Base-by-base conservation (phyloP, 2,888 invertebrate species). In the Cryptus viduatorius region DNA sequence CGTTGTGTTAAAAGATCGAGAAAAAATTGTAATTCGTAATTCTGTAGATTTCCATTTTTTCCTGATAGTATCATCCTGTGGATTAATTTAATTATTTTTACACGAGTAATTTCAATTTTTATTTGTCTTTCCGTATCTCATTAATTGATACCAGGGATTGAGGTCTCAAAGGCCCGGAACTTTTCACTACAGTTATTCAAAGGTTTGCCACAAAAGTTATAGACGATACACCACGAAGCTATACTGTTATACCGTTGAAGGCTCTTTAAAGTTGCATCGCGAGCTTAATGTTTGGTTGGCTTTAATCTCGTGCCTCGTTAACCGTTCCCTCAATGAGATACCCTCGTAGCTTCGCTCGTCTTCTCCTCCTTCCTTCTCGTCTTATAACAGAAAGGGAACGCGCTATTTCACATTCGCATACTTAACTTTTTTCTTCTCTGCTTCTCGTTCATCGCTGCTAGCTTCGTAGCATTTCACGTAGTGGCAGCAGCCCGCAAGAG, bases 281-380 rank as follows among this genome's bases (percentile, higher is more conserved):
- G 48, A 78, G 78, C 37, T 67, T 59, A 61, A 69, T 61, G 68
- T 78, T 67, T 78, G 68, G 48, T 69, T 76, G 65, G 76, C 69
- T 69, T 78, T 78, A 78, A 69, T 78, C 69, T 44, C 48, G 59
- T 46, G 68, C 31, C 78, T 78, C 78, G 78, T 78, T 78, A 78
- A 78, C 59, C 14, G 68, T 69, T 48, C 31, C 46, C 46, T 78
- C 68, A 46, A 69, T 61, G 78, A 46, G 59, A 12, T 16, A 56
- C 19, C n/a, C 46, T 37, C 31, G 53, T 65, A 12, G 24, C 48
- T 12, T 48, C 48, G 48, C 53, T 16, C 53, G n/a, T 3, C 16
- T 4, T 16, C 67, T 67, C 65, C 53, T 37, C 16, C 37, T 29
- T 31, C 16, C 29, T 56, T 50, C 72, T 50, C 65, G 53, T 69